Base-by-base conservation (phyloP, 2,888 invertebrate species). In the Gortyna flavago region DNA sequence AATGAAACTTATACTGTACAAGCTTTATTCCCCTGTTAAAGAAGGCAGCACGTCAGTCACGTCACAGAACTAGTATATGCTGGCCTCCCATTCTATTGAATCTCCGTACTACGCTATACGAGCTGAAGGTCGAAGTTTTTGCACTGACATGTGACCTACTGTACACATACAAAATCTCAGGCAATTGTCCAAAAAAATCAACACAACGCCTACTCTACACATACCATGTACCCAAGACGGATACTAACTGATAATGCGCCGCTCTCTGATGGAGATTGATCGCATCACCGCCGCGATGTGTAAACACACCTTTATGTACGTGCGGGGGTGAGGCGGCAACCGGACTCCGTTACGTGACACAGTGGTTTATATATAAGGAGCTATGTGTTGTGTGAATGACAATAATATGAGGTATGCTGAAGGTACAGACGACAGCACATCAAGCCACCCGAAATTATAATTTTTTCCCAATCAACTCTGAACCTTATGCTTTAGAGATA, bases 241-340 rank as follows among this genome's bases (percentile, higher is more conserved):
- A 93, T 95, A 94, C 93, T 92, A 89, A 87, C 89, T 92, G 95
- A 96, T 95, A 95, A 94, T 93, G 92, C 89, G 91, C 85, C 92
- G 93, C 90, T 91, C 85, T 87, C 91, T 95, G 96, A 96, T 95
- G 95, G 95, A 95, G 96, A 96, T 96, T 94, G 95, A 96, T 96
- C 90, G 92, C 92, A 85, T 85, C 88, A 86, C 83, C 83, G 88
- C 84, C 81, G 90, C 81, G 77, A 83, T 90, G 91, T 94, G 94
- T 94, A 93, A 93, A 95, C 95, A 95, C 92, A 92, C 93, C 95
- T 95, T 94, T 93, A 93, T 91, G 90, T 93, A 90, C 89, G 83
- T 84, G 87, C 72, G 84, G 88, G 89, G 89, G 89, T 85, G 85
- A 84, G 83, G 84, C 75, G 77, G 83, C 75, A 81, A 88, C 93